Evolutionary conservation across 35 echinoderm and acorn worm genomes (phyloP).

Genomic region (Acanthaster planci): DNA sequence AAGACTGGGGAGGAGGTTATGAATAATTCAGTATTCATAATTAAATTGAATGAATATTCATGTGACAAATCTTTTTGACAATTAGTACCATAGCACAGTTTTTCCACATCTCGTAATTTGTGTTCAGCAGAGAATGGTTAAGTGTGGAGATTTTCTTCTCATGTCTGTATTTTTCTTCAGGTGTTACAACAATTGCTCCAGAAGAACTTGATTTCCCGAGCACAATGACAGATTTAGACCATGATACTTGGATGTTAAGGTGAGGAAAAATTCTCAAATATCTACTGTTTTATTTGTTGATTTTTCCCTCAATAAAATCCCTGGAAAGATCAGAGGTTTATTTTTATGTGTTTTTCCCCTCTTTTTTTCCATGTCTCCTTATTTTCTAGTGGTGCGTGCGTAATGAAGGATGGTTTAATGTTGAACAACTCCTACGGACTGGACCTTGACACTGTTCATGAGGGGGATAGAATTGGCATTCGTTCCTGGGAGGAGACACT

Average conservation of each 20-base stretch:
- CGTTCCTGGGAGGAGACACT: conserved; percentile 62
- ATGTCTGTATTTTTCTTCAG: conserved; percentile 51
- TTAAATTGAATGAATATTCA: no score
- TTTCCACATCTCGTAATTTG: no score
- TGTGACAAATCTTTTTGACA: no score
- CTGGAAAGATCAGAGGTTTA: background rate
- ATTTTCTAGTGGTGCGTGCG: conserved; percentile 68
- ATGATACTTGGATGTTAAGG: conserved; percentile 95
- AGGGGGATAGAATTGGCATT: conserved; percentile 71
- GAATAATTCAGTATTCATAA: no score
- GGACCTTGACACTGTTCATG: conserved; percentile 77
- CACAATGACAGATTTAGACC: conserved; percentile 85
- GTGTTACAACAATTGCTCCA: conserved; percentile 76
- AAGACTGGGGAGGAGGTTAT: no score
- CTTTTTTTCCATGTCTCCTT: background rate
- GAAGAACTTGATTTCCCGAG: conserved; percentile 87
- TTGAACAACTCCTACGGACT: conserved; percentile 77
- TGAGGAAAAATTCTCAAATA: conserved; percentile 9
- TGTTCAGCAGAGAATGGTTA: no score
- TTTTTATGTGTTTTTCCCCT: background rate
- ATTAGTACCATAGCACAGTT: no score
- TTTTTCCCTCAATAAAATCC: background rate
- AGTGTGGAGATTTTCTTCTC: no score
- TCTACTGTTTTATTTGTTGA: background rate
- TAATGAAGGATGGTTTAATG: conserved; percentile 82